Evolutionary conservation across 2,113 vertebrate species (phyloP).

Genomic region (Hemibagrus wyckioides): DNA sequence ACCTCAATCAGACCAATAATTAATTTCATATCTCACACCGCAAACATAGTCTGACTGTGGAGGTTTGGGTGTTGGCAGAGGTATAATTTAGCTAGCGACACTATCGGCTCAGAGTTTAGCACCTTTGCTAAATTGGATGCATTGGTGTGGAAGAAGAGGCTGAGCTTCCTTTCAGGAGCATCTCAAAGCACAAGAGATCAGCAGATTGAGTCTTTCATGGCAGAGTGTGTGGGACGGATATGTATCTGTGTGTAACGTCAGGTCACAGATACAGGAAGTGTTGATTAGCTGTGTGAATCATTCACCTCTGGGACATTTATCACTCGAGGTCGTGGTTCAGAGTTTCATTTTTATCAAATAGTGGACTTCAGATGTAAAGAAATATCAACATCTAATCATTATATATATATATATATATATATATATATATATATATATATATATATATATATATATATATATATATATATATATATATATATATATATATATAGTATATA

Average conservation of each 20-base stretch:
- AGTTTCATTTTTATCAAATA: neutral
- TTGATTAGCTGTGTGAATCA: conserved; percentile 46
- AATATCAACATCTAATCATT: neutral
- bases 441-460: too few species aligned
- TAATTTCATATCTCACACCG: conserved; percentile 58
- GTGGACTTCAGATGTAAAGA: neutral
- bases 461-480: too few species aligned
- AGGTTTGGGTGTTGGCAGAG: conserved; percentile 29
- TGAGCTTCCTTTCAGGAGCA: conserved; percentile 58
- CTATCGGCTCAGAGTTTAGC: conserved; percentile 74
- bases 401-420: too few species aligned
- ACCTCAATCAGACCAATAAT: conserved; percentile 59
- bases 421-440: too few species aligned
- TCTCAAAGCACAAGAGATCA: conserved; percentile 46
- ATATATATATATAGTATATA: too few species aligned
- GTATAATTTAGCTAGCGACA: conserved; percentile 65
- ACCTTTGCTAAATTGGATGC: conserved; percentile 78
- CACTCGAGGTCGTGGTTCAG: neutral
- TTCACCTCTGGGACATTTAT: conserved; percentile 11
- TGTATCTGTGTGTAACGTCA: conserved; percentile 43
- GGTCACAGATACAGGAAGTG: conserved; percentile 43
- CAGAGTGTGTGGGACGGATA: conserved; percentile 35
- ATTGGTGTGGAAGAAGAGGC: conserved; percentile 76
- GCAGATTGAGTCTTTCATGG: conserved; percentile 44
- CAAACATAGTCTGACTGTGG: conserved; percentile 15